Evolutionary conservation across 2,113 vertebrate genomes (phyloP).

Genomic region (Genyomyrus donnyi): DNA sequence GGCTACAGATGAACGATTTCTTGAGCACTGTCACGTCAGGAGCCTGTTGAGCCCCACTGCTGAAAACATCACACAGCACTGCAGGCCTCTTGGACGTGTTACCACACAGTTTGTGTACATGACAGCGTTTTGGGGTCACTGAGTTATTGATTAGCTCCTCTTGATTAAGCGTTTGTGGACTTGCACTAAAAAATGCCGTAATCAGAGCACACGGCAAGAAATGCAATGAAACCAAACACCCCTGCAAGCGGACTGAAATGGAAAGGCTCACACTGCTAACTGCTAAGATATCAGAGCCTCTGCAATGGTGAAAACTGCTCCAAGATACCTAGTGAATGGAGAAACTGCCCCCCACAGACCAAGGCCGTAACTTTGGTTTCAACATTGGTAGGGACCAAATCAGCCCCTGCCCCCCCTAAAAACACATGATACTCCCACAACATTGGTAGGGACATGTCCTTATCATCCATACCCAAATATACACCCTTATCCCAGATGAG

Average conservation of each 20-base stretch:
- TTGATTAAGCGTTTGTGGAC: neutral
- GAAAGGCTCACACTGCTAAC: neutral
- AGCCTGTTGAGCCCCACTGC: neutral
- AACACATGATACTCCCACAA: neutral
- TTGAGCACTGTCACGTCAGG: neutral
- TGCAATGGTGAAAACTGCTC: neutral
- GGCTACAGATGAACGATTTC: conserved; percentile 18
- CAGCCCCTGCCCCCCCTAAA: neutral
- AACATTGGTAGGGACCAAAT: neutral
- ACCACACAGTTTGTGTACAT: neutral
- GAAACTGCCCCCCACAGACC: neutral
- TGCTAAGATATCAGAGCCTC: neutral
- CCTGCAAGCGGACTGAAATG: neutral
- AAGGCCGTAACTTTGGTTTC: neutral
- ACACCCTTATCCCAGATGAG: neutral
- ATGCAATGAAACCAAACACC: neutral
- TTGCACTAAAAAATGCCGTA: neutral
- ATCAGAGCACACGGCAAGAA: neutral
- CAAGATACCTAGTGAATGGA: neutral
- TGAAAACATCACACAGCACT: neutral
- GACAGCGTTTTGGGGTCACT: neutral
- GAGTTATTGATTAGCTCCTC: neutral
- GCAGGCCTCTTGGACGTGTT: neutral
- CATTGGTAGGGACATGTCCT: neutral
- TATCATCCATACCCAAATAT: neutral